Conservation (phyloP, 1,140 invertebrate species). For the Musca vetustissima region DNA sequence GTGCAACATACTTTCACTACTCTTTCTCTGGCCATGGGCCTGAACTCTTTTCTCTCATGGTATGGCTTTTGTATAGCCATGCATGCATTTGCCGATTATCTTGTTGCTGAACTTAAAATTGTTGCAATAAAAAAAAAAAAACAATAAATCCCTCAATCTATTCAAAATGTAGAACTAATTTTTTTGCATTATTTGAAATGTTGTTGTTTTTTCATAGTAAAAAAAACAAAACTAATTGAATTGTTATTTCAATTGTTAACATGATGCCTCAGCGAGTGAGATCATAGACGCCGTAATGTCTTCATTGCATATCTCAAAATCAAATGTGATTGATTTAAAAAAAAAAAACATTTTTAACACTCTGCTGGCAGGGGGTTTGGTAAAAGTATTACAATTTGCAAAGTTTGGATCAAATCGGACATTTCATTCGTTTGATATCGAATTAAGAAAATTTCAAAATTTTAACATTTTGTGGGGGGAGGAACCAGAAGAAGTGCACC, state of each 20-base stretch:
- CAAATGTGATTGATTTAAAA: too few species aligned
- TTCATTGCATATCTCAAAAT: conserved; percentile 8
- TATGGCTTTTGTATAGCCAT: too few species aligned
- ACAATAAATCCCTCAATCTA: too few species aligned
- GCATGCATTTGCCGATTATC: too few species aligned
- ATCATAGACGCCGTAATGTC: conserved; percentile 17
- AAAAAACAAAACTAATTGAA: not conserved
- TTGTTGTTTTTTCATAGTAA: not conserved
- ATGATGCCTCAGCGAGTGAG: not conserved
- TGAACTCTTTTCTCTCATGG: too few species aligned
- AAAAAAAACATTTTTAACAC: not conserved
- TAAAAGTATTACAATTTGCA: too few species aligned
- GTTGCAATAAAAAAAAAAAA: conserved; percentile 1
- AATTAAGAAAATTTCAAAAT: too few species aligned
- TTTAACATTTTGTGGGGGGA: too few species aligned
- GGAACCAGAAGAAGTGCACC: too few species aligned
- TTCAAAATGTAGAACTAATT: conserved; percentile 3
- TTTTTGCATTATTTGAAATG: conserved; percentile 5
- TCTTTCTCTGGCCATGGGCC: not conserved
- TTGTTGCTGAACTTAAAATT: too few species aligned
- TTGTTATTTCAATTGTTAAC: not conserved
- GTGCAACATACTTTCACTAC: not conserved
- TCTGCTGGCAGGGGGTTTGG: not conserved
- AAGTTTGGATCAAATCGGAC: too few species aligned
- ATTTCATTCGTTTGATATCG: too few species aligned